Evolutionary conservation across 2,797 vertebrate species (phyloP).

Genomic region (Crypturellus tataupa): DNA sequence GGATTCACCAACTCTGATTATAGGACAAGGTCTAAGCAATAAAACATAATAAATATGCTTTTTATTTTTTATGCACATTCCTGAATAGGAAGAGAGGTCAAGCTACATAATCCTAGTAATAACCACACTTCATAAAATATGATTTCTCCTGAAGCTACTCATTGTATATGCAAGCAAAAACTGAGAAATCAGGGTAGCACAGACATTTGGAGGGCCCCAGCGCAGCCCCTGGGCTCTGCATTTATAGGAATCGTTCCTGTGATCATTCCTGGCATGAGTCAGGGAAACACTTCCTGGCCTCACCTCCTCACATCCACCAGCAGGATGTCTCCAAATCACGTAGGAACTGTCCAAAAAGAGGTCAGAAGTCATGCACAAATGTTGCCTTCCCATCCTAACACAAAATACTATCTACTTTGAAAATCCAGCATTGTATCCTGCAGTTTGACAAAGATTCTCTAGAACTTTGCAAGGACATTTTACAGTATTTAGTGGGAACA

Average conservation of each 20-base stretch:
- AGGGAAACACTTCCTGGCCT: not conserved
- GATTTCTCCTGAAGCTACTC: not conserved
- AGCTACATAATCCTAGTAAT: not conserved
- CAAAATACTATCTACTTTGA: not conserved
- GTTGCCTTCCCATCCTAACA: not conserved
- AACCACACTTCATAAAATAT: not conserved
- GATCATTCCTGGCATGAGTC: not conserved
- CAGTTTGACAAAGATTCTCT: not conserved
- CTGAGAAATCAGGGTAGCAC: not conserved
- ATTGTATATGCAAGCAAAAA: not conserved
- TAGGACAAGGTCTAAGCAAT: not conserved
- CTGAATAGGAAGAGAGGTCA: not conserved
- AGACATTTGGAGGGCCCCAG: not conserved
- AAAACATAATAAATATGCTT: not conserved
- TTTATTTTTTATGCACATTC: not conserved
- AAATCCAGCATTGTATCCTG: not conserved
- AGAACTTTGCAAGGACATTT: not conserved
- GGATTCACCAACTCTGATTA: conserved; percentile 15
- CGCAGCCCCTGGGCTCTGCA: rapidly evolving
- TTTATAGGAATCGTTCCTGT: not conserved
- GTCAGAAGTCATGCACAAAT: not conserved
- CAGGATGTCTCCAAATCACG: not conserved
- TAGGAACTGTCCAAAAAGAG: not conserved
- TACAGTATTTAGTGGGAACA: not conserved
- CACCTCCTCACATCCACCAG: not conserved